phyloP scores from a whole-genome alignment of 2,797 vertebrate species.

The Fistularia commersonii region DNA sequence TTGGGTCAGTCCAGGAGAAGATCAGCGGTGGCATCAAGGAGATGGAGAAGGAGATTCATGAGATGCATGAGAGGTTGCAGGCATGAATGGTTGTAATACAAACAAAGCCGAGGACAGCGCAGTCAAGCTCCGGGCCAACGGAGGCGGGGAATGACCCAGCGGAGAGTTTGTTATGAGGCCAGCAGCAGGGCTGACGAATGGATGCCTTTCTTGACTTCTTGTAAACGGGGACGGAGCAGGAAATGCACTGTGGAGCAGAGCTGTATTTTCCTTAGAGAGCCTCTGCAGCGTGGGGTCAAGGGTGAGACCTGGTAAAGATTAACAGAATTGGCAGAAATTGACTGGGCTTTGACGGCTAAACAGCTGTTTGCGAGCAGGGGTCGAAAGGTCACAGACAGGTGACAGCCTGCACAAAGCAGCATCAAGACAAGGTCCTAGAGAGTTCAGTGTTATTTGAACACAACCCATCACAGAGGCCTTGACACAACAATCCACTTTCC shows the following conservation, averaged over 20 bases:
- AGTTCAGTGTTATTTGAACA: conserved; percentile 36
- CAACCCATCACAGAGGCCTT: conserved; percentile 2
- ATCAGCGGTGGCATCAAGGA: conserved; percentile 1
- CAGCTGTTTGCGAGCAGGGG: conserved; percentile 45
- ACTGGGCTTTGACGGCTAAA: conserved; percentile 23
- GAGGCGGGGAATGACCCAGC: conserved; percentile 4
- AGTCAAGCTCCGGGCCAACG: conserved; percentile 6
- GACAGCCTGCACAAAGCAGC: conserved; percentile 1
- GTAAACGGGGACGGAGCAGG: conserved; percentile 29
- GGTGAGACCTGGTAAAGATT: conserved; percentile 27
- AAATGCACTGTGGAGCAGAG: conserved; percentile 9
- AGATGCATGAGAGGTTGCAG: conserved; percentile 31
- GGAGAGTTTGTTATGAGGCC: conserved; percentile 26
- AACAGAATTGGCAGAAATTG: conserved; percentile 23
- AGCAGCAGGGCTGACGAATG: conserved; percentile 16
- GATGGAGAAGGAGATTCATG: conserved; percentile 14
- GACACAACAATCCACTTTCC: too few relatives aligned
- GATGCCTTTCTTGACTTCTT: conserved; percentile 44
- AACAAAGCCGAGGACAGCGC: conserved; percentile 24
- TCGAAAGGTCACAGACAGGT: conserved; percentile 39
- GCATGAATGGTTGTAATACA: conserved; percentile 32
- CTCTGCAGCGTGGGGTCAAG: conserved; percentile 10
- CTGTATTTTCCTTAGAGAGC: conserved; percentile 16
- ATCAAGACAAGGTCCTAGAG: conserved; percentile 37
- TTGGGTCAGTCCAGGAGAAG: conserved; percentile 7